A percentile compares a stretch with the other conserved stretches of the same genome.
Evolutionary conservation across 2,113 vertebrate genomes (phyloP).

Genomic region (Pipra filicauda): DNA sequence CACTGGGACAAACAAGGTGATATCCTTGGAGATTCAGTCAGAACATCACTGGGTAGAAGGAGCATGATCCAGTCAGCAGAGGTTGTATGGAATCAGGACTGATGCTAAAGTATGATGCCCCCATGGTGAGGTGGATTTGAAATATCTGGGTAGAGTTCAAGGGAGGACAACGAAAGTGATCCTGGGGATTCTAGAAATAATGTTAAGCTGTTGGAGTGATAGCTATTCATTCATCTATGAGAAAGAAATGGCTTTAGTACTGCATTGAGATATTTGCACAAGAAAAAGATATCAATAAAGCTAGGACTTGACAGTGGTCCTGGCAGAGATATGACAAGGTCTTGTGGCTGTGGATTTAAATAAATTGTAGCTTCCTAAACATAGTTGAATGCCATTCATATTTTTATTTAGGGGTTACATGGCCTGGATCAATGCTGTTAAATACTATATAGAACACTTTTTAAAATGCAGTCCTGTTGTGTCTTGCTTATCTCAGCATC

Average conservation of each 20-base stretch:
- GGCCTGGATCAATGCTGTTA: background rate
- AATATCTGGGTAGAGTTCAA: background rate
- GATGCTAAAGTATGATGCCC: background rate
- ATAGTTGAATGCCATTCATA: background rate
- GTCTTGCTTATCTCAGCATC: background rate
- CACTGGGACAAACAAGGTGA: background rate
- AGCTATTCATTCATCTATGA: background rate
- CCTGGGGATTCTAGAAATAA: background rate
- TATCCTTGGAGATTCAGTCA: background rate
- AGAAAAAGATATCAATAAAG: background rate
- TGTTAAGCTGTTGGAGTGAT: background rate
- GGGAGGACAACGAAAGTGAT: background rate
- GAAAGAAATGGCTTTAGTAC: background rate
- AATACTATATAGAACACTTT: background rate
- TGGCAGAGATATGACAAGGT: background rate
- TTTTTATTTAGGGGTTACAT: background rate
- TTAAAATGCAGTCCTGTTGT: background rate
- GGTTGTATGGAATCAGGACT: background rate
- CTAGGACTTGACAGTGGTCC: background rate
- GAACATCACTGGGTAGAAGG: background rate
- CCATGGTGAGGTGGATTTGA: background rate
- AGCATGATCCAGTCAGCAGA: background rate
- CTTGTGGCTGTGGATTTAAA: background rate
- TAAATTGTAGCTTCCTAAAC: background rate
- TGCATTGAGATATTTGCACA: background rate